Conservation (phyloP, 2,113 vertebrate genomes). For the Poecile atricapillus region DNA sequence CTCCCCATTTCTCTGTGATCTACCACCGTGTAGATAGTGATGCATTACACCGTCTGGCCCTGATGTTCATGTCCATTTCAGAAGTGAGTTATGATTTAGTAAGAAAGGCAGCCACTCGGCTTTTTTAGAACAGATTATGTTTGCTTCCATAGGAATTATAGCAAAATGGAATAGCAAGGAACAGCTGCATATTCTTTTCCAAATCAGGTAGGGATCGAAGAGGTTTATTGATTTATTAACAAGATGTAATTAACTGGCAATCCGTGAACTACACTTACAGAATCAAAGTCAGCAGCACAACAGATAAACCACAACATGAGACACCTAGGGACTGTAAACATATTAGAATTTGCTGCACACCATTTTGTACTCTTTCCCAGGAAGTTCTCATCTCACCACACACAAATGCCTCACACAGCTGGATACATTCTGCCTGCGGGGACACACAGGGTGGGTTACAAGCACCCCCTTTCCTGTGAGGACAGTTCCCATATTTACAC, state of each 20-base stretch:
- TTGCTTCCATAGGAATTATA: background rate
- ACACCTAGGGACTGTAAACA: background rate
- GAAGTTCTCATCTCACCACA: background rate
- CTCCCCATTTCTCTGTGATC: background rate
- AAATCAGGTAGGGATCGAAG: background rate
- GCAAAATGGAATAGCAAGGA: background rate
- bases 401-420: background rate
- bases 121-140: background rate
- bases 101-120: background rate
- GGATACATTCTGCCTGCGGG: rapidly evolving
- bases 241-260: constrained; percentile 12
- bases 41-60: background rate
- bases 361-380: background rate
- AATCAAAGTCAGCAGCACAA: background rate
- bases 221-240: constrained; percentile 36
- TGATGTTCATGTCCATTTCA: background rate
- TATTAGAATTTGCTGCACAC: background rate
- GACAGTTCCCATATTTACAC: background rate
- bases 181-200: background rate
- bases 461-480: background rate
- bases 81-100: background rate
- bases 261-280: background rate
- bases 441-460: rapidly evolving
- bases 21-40: background rate
- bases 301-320: background rate